These are phyloP conservation scores for Polymixis lichenea DNA, from an alignment of 2,888 invertebrate species.

Conservation along the genomic window DNA sequence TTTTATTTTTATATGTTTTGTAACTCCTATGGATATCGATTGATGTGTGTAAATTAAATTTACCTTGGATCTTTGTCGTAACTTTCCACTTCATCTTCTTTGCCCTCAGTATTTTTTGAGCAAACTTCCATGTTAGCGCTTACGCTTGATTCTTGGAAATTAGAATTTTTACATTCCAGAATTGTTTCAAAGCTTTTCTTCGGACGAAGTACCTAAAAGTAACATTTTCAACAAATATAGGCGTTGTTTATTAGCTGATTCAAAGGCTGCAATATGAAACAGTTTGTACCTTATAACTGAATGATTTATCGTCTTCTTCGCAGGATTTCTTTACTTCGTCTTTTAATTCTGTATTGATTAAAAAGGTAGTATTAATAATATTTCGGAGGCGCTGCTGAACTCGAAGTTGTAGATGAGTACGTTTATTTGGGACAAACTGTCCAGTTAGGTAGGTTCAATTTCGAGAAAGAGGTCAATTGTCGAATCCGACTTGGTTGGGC, in stretches of 20 bases:
- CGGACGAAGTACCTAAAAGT: slow-evolving; percentile 39
- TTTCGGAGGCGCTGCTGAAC: no score
- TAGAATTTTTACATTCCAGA: slow-evolving; percentile 66
- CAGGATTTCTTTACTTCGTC: neutral
- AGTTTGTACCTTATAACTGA: slow-evolving; percentile 31
- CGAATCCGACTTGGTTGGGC: no score
- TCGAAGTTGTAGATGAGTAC: no score
- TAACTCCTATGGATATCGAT: no score
- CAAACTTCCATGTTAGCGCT: slow-evolving; percentile 1
- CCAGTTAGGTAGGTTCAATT: no score
- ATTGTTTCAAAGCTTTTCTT: slow-evolving; percentile 30
- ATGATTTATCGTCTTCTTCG: slow-evolving; percentile 1
- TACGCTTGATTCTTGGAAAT: slow-evolving; percentile 62
- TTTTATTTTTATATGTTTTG: no score
- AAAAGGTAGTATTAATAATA: slow-evolving; percentile 1
- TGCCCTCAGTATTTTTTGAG: slow-evolving; percentile 8
- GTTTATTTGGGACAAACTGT: no score
- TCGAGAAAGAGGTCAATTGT: no score
- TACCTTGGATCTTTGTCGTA: slow-evolving; percentile 48
- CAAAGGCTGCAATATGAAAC: neutral
- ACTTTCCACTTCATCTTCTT: slow-evolving; percentile 15
- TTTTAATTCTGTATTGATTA: slow-evolving; percentile 14
- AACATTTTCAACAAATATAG: neutral
- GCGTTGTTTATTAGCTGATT: neutral
- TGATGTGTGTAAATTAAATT: no score